These are phyloP conservation scores for Xenopus petersii DNA, from an alignment of 2,797 vertebrate genomes.

Conservation along the genomic window DNA sequence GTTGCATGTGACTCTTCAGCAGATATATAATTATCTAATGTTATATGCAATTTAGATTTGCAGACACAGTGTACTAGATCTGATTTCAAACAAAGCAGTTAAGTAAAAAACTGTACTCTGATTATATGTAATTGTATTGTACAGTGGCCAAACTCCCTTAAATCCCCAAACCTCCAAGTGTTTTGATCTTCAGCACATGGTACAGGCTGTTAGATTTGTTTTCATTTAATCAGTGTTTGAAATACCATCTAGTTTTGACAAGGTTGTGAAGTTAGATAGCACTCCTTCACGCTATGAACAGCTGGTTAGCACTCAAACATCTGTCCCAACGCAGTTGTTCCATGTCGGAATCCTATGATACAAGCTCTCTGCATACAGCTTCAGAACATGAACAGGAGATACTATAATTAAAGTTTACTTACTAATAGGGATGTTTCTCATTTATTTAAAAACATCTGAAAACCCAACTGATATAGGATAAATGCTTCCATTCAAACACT, in stretches of 20 bases:
- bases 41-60: too few species aligned
- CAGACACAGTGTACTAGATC: too few species aligned
- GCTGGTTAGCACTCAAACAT: conserved; percentile 37
- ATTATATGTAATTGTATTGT: too few species aligned
- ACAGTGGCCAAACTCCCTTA: too few species aligned
- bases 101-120: too few species aligned
- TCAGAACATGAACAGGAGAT: conserved; percentile 28
- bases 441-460: neutral
- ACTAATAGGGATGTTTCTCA: conserved; percentile 19
- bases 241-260: conserved; percentile 4
- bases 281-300: conserved; percentile 23
- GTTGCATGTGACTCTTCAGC: too few species aligned
- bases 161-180: neutral
- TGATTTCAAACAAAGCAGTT: too few species aligned
- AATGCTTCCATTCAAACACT: too few species aligned
- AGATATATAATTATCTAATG: too few species aligned
- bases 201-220: neutral
- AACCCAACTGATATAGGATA: too few species aligned
- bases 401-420: conserved; percentile 32
- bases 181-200: neutral
- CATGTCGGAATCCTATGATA: conserved; percentile 7
- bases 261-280: conserved; percentile 20
- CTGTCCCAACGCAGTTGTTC: conserved; percentile 24
- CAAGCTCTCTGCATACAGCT: conserved; percentile 22
- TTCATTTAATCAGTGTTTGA: conserved; percentile 25